phyloP scores from a whole-genome alignment of 2,797 vertebrate genomes.

The Adrianichthys oophorus region DNA sequence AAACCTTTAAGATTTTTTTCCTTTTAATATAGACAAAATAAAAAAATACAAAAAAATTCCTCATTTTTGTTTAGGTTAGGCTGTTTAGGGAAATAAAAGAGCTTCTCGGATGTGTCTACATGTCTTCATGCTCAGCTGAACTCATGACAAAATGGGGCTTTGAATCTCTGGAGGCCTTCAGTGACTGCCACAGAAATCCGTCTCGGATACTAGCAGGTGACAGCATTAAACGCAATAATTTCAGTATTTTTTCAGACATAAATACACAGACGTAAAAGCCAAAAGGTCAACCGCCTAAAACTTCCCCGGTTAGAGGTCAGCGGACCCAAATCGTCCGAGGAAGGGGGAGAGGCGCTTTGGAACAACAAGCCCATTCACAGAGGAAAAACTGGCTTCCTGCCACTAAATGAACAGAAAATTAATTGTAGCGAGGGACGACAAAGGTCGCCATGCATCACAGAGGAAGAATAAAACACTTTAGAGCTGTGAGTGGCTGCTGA shows the following conservation, averaged over 20 bases:
- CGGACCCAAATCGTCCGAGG: slow-evolving; percentile 27
- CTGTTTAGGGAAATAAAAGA: no score
- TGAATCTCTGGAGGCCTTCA: slow-evolving; percentile 23
- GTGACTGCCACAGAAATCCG: slow-evolving; percentile 53
- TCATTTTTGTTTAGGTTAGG: no score
- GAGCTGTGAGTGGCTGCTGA: slow-evolving; percentile 14
- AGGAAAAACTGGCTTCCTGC: slow-evolving; percentile 67
- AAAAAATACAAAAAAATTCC: no score
- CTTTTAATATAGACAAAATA: no score
- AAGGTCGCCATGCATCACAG: slow-evolving; percentile 39
- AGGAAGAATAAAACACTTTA: slow-evolving; percentile 43
- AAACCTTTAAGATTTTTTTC: no score
- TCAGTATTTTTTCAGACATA: slow-evolving; percentile 74
- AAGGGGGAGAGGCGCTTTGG: slow-evolving; percentile 25
- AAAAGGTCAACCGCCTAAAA: slow-evolving; percentile 78
- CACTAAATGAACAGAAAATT: slow-evolving; percentile 58
- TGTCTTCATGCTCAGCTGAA: no score
- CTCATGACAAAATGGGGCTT: no score
- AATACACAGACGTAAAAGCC: slow-evolving; percentile 69
- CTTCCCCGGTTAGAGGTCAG: slow-evolving; percentile 68
- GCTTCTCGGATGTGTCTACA: slow-evolving; percentile 10
- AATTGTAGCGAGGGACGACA: slow-evolving; percentile 56
- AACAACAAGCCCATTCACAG: slow-evolving; percentile 78
- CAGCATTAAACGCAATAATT: slow-evolving; percentile 76
- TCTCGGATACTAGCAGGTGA: slow-evolving; percentile 70